Evolutionary conservation across 2,888 invertebrate genomes (phyloP), one percentile per base, ranked within the genome.

Genomic region (Drosophila picticornis): DNA sequence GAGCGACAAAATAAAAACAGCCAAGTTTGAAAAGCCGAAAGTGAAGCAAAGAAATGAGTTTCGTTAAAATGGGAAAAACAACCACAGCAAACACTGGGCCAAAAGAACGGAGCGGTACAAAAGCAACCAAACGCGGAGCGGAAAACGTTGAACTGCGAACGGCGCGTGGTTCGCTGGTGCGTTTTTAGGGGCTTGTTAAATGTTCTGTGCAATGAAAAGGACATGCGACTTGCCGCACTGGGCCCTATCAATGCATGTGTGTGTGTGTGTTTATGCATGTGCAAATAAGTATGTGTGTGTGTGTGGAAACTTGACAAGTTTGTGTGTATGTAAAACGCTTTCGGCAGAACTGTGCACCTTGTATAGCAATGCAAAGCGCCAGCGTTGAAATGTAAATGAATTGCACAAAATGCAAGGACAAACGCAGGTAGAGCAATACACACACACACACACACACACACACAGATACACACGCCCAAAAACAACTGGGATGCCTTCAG

Each of bases 391-490:
- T 90, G 89, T 84, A 87, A 87, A 88, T 88, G 89, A 89, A 90
- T 90, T 87, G 90, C 89, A 90, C 80, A 78, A 82, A 88, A 83
- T 75, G 84, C 87, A 88, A 90, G 90, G 90, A 88, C 90, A 90
- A 75, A 88, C 90, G 84, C 89, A 88, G 84, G 68, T 73, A 68
- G 53, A 53, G 50, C 65, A 50, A 68, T 55, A 65, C 70, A 65
- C 70, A 78, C 66, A 60, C 59, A 72, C 62, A 25, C 58, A 57
- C 59, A 73, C 19, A 50, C 27, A 55, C 29, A 53, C 19, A 7
- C 36, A 58, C 4, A 48, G 25, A 48, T 25, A 69, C 61, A 46
- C 34, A 69, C 64, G 31, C 65, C 62, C 63, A 68, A 58, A 79
- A 75, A 68, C 51, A 61, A 60, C 61, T 55, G 69, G 69, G 80